Conservation (phyloP, 2,113 vertebrate species). For the Silurus meridionalis region DNA sequence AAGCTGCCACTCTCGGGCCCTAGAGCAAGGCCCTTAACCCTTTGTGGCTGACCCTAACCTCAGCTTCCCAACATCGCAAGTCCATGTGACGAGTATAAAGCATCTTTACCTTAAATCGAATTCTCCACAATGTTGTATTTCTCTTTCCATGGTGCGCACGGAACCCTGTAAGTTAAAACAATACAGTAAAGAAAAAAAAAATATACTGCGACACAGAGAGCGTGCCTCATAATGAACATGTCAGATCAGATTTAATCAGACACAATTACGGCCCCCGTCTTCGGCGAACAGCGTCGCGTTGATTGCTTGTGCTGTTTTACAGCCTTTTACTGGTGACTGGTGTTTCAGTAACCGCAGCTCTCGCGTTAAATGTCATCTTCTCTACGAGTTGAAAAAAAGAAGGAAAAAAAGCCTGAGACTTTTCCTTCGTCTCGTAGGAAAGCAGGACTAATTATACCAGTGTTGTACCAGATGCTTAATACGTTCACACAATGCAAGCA, state of each 20-base stretch:
- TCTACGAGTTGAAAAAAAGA: background rate
- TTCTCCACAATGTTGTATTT: background rate
- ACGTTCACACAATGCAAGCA: background rate
- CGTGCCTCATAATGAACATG: slow-evolving; percentile 25
- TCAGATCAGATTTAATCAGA: slow-evolving; percentile 38
- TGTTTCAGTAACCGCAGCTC: background rate
- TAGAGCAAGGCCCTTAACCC: too few relatives aligned
- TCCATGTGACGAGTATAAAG: too few relatives aligned
- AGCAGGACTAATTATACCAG: slow-evolving; percentile 17
- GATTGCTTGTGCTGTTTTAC: slow-evolving; percentile 17
- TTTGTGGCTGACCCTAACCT: too few relatives aligned
- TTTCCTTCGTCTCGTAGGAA: background rate
- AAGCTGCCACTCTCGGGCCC: too few relatives aligned
- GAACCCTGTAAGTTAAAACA: too few relatives aligned
- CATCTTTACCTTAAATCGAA: background rate
- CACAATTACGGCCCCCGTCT: slow-evolving; percentile 7
- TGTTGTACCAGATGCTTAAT: slow-evolving; percentile 21
- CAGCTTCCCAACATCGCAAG: too few relatives aligned
- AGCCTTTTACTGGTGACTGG: background rate
- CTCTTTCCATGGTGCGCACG: background rate
- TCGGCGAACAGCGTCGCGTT: background rate
- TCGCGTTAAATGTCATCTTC: background rate
- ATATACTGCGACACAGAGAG: background rate
- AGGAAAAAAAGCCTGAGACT: background rate
- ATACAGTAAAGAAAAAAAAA: too few relatives aligned